phyloP scores from a whole-genome alignment of 1,140 invertebrate species.

The Pissodes strobi region DNA sequence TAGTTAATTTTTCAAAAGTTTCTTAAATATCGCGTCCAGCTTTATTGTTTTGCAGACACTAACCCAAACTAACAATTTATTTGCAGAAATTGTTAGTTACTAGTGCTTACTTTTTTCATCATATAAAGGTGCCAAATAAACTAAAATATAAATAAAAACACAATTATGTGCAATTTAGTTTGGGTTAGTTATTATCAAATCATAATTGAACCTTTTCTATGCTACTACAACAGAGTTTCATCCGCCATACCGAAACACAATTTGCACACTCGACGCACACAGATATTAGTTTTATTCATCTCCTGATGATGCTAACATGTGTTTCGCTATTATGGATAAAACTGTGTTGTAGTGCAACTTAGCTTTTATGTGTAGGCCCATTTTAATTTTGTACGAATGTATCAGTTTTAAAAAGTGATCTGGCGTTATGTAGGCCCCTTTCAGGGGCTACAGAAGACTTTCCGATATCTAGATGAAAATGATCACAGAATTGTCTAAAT shows the following conservation, averaged over 20 bases:
- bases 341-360: no score
- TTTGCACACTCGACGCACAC: no score
- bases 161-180: background rate
- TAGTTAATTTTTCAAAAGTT: background rate
- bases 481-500: no score
- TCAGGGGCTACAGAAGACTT: background rate
- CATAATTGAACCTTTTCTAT: no score
- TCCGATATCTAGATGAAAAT: background rate
- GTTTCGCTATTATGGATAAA: background rate
- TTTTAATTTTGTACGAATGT: background rate
- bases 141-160: background rate
- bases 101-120: no score
- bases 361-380: background rate
- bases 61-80: no score
- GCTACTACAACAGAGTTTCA: background rate
- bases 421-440: background rate
- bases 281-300: no score
- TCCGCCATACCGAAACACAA: background rate
- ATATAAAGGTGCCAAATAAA: background rate
- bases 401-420: background rate
- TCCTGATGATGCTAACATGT: background rate
- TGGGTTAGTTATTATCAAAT: no score
- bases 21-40: no score
- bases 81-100: no score
- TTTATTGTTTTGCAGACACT: no score